A percentile compares a stretch with the other conserved stretches of the same genome.
phyloP scores from a whole-genome alignment of 1,140 invertebrate genomes.

The Anoplolepis gracilipes region DNA sequence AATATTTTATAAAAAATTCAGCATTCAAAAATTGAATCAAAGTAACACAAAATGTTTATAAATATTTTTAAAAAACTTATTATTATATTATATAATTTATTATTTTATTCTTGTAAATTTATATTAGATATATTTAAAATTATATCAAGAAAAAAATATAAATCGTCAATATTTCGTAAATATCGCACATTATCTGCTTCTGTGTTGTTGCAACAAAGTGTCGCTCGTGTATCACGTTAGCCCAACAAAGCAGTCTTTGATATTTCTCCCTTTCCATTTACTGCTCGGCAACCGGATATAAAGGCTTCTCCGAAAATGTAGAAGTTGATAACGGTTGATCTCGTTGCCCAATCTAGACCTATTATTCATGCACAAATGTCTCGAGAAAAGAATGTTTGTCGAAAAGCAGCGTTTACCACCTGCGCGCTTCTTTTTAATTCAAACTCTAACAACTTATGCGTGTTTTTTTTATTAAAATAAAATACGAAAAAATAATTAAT shows the following conservation, averaged over 20 bases:
- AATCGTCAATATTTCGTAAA: neutral
- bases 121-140: neutral
- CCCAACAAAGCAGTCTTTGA: constrained; percentile 49
- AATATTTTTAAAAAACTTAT: neutral
- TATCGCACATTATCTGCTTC: neutral
- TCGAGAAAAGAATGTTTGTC: neutral
- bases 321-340: constrained; percentile 25
- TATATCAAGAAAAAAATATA: neutral
- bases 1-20: too few relatives aligned
- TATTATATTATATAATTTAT: too few relatives aligned
- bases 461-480: too few relatives aligned
- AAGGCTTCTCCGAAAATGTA: constrained; percentile 7
- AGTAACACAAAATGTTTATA: too few relatives aligned
- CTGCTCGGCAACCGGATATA: constrained; percentile 3
- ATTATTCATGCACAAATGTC: neutral
- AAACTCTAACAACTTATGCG: neutral
- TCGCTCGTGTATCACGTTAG: neutral
- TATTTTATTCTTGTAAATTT: neutral
- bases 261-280: constrained; percentile 10
- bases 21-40: too few relatives aligned
- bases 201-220: constrained; percentile 37
- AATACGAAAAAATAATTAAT: too few relatives aligned
- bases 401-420: neutral
- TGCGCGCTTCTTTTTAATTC: neutral
- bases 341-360: neutral